A percentile compares a stretch with the other conserved stretches of the same genome.
Conservation (phyloP, 2,888 invertebrate species). For the Busseola fusca region DNA sequence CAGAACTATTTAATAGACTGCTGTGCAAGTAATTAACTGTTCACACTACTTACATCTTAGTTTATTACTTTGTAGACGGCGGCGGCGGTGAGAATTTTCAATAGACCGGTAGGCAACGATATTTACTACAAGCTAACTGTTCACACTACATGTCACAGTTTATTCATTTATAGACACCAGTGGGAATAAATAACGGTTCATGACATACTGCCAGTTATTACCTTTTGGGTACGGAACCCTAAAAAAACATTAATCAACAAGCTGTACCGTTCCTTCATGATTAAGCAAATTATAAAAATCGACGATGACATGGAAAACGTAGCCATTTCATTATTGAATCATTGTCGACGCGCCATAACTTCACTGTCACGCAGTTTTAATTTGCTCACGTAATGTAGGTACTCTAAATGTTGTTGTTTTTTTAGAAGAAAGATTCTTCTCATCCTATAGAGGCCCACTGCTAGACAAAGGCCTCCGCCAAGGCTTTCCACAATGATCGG, state of each 20-base stretch:
- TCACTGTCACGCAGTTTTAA: constrained; percentile 17
- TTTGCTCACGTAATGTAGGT: constrained; percentile 30
- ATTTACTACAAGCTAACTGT: constrained; percentile 26
- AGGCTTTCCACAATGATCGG: too few species aligned
- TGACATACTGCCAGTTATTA: too few species aligned
- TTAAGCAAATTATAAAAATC: constrained; percentile 14
- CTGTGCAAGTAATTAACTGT: background rate
- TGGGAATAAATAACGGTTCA: constrained; percentile 2
- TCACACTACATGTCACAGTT: constrained; percentile 15
- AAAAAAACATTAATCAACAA: constrained; percentile 14
- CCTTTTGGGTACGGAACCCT: too few species aligned
- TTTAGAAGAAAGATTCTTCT: background rate
- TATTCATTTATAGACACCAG: constrained; percentile 11
- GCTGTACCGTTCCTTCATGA: constrained; percentile 2
- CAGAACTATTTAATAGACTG: constrained; percentile 1
- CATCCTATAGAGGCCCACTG: too few species aligned
- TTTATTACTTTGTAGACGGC: background rate
- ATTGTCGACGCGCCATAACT: background rate
- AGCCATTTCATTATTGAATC: constrained; percentile 15
- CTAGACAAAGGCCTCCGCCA: too few species aligned
- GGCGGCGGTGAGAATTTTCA: constrained; percentile 1
- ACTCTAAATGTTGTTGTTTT: background rate
- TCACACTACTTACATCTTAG: constrained; percentile 3
- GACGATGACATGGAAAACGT: constrained; percentile 25
- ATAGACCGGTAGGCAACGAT: background rate